These are phyloP conservation scores for Plebejus melissa DNA, from an alignment of 2,888 invertebrate genomes.

Conservation along the genomic window DNA sequence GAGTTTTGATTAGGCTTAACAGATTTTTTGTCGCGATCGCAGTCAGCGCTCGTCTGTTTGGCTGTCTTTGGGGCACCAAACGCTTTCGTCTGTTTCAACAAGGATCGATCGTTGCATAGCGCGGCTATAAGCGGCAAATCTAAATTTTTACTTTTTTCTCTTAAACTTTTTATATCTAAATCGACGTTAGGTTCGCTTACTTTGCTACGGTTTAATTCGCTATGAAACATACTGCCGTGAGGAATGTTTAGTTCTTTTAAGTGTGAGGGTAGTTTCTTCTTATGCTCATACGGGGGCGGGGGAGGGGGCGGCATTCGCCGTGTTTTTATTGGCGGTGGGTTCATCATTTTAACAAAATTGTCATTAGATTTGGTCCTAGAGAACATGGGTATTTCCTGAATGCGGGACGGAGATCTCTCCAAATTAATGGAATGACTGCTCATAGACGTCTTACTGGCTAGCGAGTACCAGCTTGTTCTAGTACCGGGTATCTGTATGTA, in stretches of 20 bases:
- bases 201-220: slow-evolving; percentile 58
- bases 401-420: slow-evolving; percentile 81
- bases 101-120: slow-evolving; percentile 93
- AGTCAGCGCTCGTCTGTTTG: slow-evolving; percentile 64
- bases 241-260: slow-evolving; percentile 54
- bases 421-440: slow-evolving; percentile 82
- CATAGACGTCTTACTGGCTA: slow-evolving; percentile 77
- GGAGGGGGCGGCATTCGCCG: slow-evolving; percentile 78
- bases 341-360: slow-evolving; percentile 83
- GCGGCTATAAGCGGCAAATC: slow-evolving; percentile 96
- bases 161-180: slow-evolving; percentile 88
- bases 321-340: slow-evolving; percentile 72
- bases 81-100: slow-evolving; percentile 93
- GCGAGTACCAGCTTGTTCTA: slow-evolving; percentile 82
- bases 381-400: slow-evolving; percentile 73
- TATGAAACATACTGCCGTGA: slow-evolving; percentile 45
- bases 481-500: slow-evolving; percentile 81
- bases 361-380: slow-evolving; percentile 88
- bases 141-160: slow-evolving; percentile 93
- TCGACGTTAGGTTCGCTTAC: slow-evolving; percentile 69
- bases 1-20: slow-evolving; percentile 64
- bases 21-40: slow-evolving; percentile 69
- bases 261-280: slow-evolving; percentile 78
- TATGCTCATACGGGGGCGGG: slow-evolving; percentile 73
- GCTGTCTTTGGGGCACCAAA: slow-evolving; percentile 86